Conservation (phyloP, 2,797 vertebrate genomes). For the Oreochromis grahami region DNA sequence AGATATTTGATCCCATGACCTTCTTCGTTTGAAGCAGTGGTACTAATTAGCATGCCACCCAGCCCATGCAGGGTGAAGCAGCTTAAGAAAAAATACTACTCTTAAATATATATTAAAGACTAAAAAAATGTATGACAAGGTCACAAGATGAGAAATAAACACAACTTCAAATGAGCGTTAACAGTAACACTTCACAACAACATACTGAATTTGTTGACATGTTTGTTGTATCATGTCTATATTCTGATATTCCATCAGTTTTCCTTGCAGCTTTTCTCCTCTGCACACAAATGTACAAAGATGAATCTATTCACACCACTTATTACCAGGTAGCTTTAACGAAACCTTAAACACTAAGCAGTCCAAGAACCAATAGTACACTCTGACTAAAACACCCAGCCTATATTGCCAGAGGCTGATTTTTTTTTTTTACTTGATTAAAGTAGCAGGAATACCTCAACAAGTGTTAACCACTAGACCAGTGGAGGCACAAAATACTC, state of each 20-base stretch:
- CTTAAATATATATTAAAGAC: background rate
- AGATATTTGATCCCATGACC: background rate
- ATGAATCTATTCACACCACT: background rate
- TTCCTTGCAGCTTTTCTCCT: background rate
- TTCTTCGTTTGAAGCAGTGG: background rate
- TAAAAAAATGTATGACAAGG: background rate
- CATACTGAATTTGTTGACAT: background rate
- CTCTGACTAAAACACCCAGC: background rate
- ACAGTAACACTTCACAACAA: background rate
- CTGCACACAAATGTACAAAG: background rate
- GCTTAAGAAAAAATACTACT: background rate
- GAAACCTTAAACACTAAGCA: background rate
- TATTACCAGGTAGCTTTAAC: background rate
- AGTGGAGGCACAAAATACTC: background rate
- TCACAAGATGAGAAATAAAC: background rate
- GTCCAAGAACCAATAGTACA: background rate
- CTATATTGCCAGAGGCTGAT: background rate
- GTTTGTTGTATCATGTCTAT: background rate
- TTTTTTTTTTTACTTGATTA: background rate
- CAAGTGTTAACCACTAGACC: background rate
- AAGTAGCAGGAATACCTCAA: background rate
- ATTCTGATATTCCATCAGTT: rapidly evolving
- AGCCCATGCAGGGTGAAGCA: background rate
- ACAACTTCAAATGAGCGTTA: background rate
- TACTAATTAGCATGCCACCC: background rate